Percentiles rank a stretch among this genome's conserved stretches.
Conservation (phyloP, 1,140 invertebrate genomes). For the Rhopalosiphum maidis region DNA sequence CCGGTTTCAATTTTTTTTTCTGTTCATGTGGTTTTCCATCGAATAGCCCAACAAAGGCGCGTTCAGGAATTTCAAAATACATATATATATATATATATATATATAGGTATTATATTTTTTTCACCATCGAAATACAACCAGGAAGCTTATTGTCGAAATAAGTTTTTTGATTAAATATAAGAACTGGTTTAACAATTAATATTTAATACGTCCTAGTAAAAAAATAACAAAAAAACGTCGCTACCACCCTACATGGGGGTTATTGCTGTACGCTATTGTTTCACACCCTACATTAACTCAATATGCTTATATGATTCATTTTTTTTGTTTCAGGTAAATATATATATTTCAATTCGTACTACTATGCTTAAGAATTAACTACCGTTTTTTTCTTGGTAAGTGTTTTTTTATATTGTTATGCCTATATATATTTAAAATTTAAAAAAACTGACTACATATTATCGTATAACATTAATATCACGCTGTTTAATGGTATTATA, state of each 20-base stretch:
- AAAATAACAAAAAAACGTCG: background rate
- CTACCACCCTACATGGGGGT: background rate
- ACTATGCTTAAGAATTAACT: conserved; percentile 1
- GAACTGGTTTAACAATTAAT: conserved; percentile 42
- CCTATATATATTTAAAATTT: background rate
- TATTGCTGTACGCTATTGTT: conserved; percentile 21
- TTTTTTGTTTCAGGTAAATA: conserved; percentile 56
- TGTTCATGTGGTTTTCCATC: conserved; percentile 36
- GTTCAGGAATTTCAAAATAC: conserved; percentile 43
- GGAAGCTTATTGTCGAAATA: conserved; percentile 37
- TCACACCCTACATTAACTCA: conserved; percentile 31
- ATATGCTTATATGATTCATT: background rate
- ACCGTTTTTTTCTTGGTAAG: conserved; percentile 28
- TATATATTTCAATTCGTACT: conserved; percentile 28
- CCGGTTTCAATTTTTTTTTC: conserved; percentile 53
- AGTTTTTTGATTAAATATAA: conserved; percentile 31
- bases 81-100: background rate
- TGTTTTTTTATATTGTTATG: background rate
- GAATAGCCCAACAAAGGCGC: conserved; percentile 41
- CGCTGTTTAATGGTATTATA: background rate
- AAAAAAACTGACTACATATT: background rate
- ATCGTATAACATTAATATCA: background rate
- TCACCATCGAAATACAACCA: background rate
- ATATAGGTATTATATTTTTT: conserved; percentile 32
- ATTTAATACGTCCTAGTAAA: background rate